Conservation (phyloP, 2,113 vertebrate species). For the Proterorhinus semilunaris region DNA sequence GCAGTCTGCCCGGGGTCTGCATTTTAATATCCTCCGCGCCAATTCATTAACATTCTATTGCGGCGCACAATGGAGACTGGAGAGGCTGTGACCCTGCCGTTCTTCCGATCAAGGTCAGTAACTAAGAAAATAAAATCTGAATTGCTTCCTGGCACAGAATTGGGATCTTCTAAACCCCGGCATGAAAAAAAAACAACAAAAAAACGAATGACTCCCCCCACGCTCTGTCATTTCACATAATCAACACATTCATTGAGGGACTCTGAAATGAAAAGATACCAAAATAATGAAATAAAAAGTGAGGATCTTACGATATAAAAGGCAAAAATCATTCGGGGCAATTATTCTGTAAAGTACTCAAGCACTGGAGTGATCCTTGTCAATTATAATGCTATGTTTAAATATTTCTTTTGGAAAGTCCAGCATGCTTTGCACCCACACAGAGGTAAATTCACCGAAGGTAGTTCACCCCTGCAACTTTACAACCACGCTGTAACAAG, state of each 20-base stretch:
- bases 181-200: slow-evolving; percentile 42
- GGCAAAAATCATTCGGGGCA: slow-evolving; percentile 61
- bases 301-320: slow-evolving; percentile 62
- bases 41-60: slow-evolving; percentile 81
- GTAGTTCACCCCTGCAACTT: slow-evolving; percentile 47
- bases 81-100: slow-evolving; percentile 74
- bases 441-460: slow-evolving; percentile 14
- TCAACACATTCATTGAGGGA: slow-evolving; percentile 65
- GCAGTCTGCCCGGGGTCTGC: slow-evolving; percentile 63
- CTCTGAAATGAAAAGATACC: slow-evolving; percentile 66
- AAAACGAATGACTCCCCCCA: not conserved
- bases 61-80: slow-evolving; percentile 69
- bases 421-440: not conserved
- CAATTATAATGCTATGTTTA: slow-evolving; percentile 53
- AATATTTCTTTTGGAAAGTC: slow-evolving; percentile 23
- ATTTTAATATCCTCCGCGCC: slow-evolving; percentile 74
- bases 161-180: slow-evolving; percentile 53
- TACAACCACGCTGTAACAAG: slow-evolving; percentile 47
- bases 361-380: slow-evolving; percentile 40
- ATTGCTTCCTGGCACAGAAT: slow-evolving; percentile 65
- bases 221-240: slow-evolving; percentile 7
- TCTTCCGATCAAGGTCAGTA: slow-evolving; percentile 78
- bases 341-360: slow-evolving; percentile 43
- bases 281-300: slow-evolving; percentile 67
- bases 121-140: slow-evolving; percentile 79